A percentile compares a stretch with the other conserved stretches of the same genome.
Conservation (phyloP, 2,797 vertebrate genomes). For the Diceros bicornis region DNA sequence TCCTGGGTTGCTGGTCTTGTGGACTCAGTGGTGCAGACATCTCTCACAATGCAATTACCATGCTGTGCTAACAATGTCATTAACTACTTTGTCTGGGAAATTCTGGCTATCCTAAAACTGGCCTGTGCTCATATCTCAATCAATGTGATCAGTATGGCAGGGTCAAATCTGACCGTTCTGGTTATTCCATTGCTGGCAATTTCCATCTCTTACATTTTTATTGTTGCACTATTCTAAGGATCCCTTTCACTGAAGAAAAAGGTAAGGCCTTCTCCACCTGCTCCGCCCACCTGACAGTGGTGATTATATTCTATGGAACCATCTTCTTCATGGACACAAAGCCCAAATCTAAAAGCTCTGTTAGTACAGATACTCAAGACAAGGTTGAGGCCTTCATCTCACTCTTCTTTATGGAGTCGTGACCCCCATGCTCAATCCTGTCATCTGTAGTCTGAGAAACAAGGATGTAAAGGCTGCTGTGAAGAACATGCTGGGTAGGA, state of each 20-base stretch:
- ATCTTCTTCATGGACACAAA: conserved; percentile 82
- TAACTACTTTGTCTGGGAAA: conserved; percentile 83
- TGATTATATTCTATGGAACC: conserved; percentile 80
- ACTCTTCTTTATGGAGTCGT: conserved; percentile 81
- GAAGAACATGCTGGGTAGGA: conserved; percentile 60
- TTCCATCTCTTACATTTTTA: conserved; percentile 78
- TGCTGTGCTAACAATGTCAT: conserved; percentile 79
- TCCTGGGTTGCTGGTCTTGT: conserved; percentile 71
- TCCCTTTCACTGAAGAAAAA: conserved; percentile 74
- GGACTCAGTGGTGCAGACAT: conserved; percentile 73
- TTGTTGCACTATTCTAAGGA: conserved; percentile 77
- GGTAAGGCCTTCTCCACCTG: conserved; percentile 81
- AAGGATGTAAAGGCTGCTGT: conserved; percentile 82
- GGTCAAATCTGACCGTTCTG: conserved; percentile 75
- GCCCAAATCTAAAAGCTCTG: conserved; percentile 60
- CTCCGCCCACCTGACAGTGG: conserved; percentile 81
- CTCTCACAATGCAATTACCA: conserved; percentile 66
- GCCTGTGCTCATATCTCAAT: conserved; percentile 77
- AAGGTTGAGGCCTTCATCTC: conserved; percentile 67
- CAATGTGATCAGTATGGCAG: conserved; percentile 77
- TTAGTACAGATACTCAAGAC: background rate
- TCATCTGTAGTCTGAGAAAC: conserved; percentile 85
- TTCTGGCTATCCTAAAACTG: conserved; percentile 81
- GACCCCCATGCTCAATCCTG: conserved; percentile 80
- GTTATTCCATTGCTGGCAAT: conserved; percentile 79